Evolutionary conservation across 2,113 vertebrate genomes (phyloP).

Genomic region (Blennius ocellaris): DNA sequence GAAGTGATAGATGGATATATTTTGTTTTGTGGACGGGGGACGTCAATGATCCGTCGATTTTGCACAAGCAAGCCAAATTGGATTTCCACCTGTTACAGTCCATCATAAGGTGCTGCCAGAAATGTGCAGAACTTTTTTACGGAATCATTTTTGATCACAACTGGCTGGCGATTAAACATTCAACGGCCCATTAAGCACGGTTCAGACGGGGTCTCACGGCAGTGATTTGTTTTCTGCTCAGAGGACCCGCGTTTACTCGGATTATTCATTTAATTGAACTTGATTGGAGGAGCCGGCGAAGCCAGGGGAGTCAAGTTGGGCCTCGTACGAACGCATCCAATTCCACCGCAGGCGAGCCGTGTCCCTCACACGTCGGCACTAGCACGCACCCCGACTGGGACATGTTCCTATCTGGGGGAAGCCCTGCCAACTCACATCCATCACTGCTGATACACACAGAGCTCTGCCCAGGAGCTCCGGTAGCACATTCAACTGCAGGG

Average conservation of each 20-base stretch:
- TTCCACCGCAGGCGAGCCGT: not conserved
- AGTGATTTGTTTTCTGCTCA: not conserved
- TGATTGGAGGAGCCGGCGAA: not conserved
- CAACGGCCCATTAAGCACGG: not conserved
- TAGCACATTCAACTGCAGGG: not conserved
- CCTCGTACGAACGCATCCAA: constrained; percentile 14
- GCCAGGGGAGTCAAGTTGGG: not conserved
- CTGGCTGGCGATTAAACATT: constrained; percentile 7
- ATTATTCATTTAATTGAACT: not conserved
- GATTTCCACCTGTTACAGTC: not conserved
- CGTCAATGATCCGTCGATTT: too few species aligned
- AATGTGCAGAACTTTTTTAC: not conserved
- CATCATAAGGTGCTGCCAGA: not conserved
- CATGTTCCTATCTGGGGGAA: constrained; percentile 11
- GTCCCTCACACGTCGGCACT: constrained; percentile 16
- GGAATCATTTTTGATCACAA: constrained; percentile 3
- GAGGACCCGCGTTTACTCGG: not conserved
- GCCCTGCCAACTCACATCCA: constrained; percentile 32
- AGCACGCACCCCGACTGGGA: constrained; percentile 16
- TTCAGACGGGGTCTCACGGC: not conserved
- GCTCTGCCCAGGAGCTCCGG: constrained; percentile 1
- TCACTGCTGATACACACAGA: constrained; percentile 8
- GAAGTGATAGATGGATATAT: too few species aligned
- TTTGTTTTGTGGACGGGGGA: too few species aligned
- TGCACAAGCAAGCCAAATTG: not conserved